Percentiles rank a stretch among this genome's conserved stretches.
Evolutionary conservation across 2,113 vertebrate genomes (phyloP).

Genomic region (Atractosteus spatula): DNA sequence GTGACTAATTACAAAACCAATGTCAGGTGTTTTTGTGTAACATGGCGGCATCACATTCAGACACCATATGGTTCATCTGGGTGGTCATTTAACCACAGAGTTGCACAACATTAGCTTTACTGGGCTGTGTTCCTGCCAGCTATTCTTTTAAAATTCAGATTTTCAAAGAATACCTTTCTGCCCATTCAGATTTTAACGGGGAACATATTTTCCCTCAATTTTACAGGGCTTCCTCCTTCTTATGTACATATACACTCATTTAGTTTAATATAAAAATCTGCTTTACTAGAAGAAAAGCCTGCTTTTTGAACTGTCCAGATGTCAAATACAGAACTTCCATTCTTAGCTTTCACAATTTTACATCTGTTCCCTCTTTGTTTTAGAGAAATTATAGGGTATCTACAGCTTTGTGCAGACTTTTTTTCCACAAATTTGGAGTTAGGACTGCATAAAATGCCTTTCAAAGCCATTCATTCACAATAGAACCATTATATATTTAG

Average conservation of each 20-base stretch:
- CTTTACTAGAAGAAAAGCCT: background rate
- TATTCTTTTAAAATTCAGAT: background rate
- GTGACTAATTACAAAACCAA: background rate
- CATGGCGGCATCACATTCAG: background rate
- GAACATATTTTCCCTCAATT: background rate
- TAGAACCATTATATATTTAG: no score
- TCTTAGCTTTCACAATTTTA: no score
- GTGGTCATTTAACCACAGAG: background rate
- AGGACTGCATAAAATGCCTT: no score
- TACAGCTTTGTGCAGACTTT: no score
- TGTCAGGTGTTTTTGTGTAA: background rate
- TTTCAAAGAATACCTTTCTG: background rate
- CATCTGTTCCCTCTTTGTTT: no score
- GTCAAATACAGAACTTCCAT: background rate
- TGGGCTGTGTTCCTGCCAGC: background rate
- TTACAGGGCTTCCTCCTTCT: background rate
- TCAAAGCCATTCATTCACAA: no score
- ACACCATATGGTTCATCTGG: conserved; percentile 1
- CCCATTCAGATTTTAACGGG: background rate
- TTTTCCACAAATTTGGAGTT: no score
- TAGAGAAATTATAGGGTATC: no score
- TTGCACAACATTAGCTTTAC: background rate
- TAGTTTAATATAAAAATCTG: background rate
- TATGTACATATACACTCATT: background rate
- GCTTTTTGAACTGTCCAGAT: background rate